Evolutionary conservation across 30 jellyfish, hydroid and myxozoan species (phyloP), one percentile per base, ranked within the genome.

Genomic region (Pelagia noctiluca): DNA sequence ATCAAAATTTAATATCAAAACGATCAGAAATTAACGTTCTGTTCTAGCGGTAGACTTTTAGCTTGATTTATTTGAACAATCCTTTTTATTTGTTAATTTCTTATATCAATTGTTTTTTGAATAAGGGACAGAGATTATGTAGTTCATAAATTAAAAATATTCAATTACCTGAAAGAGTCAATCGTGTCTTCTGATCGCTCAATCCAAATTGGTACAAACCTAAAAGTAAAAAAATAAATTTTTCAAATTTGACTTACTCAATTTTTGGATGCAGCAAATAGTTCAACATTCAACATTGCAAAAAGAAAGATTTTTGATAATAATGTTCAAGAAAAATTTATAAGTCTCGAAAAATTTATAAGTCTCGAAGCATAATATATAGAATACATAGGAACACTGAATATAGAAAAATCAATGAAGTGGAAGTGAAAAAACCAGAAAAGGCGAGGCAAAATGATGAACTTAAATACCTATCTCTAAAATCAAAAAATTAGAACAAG

Each of bases 121-220:
- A n/a, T n/a, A n/a, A n/a, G n/a, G n/a, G n/a, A n/a, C n/a, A n/a
- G n/a, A n/a, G n/a, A n/a, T n/a, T n/a, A n/a, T n/a, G n/a, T n/a
- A n/a, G n/a, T n/a, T n/a, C 57, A 42, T 42, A 42, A 42, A 42
- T 42, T 42, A n/a, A 32, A 12, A n/a, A 54, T 35, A 32, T 4
- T 23, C 28, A 31, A 62, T 29, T 47, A 81, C 91, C 84, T 81
- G 65, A 63, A 63, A 21, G 91, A 81, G 24, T 81, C 91, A 22
- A 77, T 60, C 35, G 35, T 35, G 1, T 77, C 88, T 35, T 81
- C 91, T 81, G 33, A 47, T 23, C 84, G 91, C 53, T 81, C 91
- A 31, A 81, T 37, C 91, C 91, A 81, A 80, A 81, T 81, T 0
- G 91, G 91, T 68, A 65, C 66, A 52, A 81, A 66, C 22, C 91